A percentile compares a stretch with the other conserved stretches of the same genome.
phyloP scores from a whole-genome alignment of 2,888 invertebrate species.

The Leucania comma region DNA sequence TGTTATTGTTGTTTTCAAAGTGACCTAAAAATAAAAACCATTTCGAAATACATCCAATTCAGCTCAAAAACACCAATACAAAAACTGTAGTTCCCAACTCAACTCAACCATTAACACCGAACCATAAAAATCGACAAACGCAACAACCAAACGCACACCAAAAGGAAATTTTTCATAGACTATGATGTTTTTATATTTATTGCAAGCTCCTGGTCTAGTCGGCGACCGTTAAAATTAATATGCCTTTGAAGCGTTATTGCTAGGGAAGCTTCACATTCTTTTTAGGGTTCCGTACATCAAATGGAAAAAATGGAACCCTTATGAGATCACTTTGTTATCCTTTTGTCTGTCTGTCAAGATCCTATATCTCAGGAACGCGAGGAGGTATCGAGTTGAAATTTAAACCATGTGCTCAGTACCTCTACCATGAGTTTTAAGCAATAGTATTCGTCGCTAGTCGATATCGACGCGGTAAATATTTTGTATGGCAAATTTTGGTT shows the following conservation, averaged over 20 bases:
- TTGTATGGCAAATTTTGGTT: too few relatives aligned
- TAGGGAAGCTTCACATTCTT: conserved; percentile 32
- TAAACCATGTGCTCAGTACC: too few relatives aligned
- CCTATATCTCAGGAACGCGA: too few relatives aligned
- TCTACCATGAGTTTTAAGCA: too few relatives aligned
- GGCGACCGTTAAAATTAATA: conserved; percentile 68
- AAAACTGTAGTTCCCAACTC: conserved; percentile 20
- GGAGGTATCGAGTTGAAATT: too few relatives aligned
- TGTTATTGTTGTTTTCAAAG: too few relatives aligned
- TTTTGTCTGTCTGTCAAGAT: too few relatives aligned
- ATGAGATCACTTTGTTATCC: too few relatives aligned
- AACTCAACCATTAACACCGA: conserved; percentile 12
- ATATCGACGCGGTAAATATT: too few relatives aligned
- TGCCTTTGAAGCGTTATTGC: conserved; percentile 69
- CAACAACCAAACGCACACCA: conserved; percentile 37
- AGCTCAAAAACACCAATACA: background rate
- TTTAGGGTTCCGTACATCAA: conserved; percentile 22
- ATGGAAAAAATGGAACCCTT: too few relatives aligned
- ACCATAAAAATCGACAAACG: conserved; percentile 31
- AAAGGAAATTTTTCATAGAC: conserved; percentile 47
- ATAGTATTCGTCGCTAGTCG: too few relatives aligned
- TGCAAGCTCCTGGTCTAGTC: conserved; percentile 54
- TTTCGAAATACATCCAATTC: background rate
- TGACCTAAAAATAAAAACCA: background rate
- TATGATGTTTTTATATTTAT: conserved; percentile 53